Evolutionary conservation across 2,797 vertebrate genomes (phyloP), one percentile per base, ranked within the genome.

Genomic region (Sebastes itinus): DNA sequence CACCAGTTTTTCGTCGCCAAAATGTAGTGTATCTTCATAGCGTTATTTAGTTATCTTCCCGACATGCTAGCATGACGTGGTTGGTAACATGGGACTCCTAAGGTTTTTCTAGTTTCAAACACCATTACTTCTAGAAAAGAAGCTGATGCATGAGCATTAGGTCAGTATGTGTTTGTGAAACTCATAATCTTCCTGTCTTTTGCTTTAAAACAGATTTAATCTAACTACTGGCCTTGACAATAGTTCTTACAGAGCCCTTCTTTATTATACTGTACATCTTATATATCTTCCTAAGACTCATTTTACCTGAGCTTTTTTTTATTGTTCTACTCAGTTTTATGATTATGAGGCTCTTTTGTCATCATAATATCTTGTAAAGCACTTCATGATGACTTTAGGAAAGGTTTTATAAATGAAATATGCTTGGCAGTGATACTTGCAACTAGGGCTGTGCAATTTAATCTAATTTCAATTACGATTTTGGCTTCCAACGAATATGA

Each of bases 81-180:
- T 14, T 38, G 35, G 35, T 38, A 38, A 38, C 4, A 14, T 1
- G 11, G 35, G 12, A 38, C 13, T 38, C 35, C 35, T 38, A 13
- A 38, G 35, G 35, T 38, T 38, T 38, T 38, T 14, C 33, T 38
- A 13, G 35, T 38, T 38, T 6, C 35, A 78, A 88, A 86, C 42
- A 74, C 64, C 49, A 32, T 71, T 81, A 73, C 60, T 67, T 78
- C 28, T 73, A 25, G 64, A 61, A 22, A 83, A 69, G 33, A 38
- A 42, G 20, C 60, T 67, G 67, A 77, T 49, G 30, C 59, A 30
- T 46, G 52, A 74, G 23, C 23, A 75, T 66, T 54, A 63, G 35
- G 63, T 76, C 72, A 69, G 74, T 55, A 69, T 74, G 35, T 62
- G 20, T 77, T 68, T 77, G n/a, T 35, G 62, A 75, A 67, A 59